Conservation (phyloP, 2,113 vertebrate species). For the Pedionomus torquatus region DNA sequence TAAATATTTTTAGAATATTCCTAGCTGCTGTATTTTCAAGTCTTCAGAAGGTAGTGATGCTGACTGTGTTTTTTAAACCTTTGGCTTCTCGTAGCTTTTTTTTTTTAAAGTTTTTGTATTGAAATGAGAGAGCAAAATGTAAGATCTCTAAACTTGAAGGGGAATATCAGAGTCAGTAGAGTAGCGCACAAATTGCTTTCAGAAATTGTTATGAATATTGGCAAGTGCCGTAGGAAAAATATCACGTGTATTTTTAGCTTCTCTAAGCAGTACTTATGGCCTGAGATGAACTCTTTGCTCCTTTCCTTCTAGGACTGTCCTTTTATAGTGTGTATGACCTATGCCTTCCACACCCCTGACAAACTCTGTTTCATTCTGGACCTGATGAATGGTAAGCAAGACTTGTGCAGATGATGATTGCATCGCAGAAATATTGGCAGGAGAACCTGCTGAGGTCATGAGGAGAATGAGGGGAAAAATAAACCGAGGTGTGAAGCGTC, state of each 20-base stretch:
- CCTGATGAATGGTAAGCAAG: constrained; percentile 93
- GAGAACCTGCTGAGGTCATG: background rate
- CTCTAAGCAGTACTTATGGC: background rate
- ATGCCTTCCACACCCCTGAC: constrained; percentile 98
- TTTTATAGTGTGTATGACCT: constrained; percentile 99
- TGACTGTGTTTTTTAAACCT: background rate
- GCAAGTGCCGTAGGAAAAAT: background rate
- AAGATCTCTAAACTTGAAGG: background rate
- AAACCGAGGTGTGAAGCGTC: background rate
- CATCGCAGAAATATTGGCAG: background rate
- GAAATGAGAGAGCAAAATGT: background rate
- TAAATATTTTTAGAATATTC: background rate
- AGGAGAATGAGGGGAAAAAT: background rate
- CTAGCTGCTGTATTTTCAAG: background rate
- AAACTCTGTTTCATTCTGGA: constrained; percentile 99
- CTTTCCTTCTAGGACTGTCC: constrained; percentile 87
- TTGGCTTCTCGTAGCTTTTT: background rate
- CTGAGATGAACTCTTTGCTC: background rate
- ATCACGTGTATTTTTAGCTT: background rate
- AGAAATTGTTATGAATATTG: background rate
- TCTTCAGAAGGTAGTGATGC: background rate
- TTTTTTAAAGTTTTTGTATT: background rate
- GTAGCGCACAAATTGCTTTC: background rate
- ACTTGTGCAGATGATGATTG: background rate
- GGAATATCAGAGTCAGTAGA: background rate